phyloP scores from a whole-genome alignment of 2,113 vertebrate genomes.

The Coregonus clupeaformis region DNA sequence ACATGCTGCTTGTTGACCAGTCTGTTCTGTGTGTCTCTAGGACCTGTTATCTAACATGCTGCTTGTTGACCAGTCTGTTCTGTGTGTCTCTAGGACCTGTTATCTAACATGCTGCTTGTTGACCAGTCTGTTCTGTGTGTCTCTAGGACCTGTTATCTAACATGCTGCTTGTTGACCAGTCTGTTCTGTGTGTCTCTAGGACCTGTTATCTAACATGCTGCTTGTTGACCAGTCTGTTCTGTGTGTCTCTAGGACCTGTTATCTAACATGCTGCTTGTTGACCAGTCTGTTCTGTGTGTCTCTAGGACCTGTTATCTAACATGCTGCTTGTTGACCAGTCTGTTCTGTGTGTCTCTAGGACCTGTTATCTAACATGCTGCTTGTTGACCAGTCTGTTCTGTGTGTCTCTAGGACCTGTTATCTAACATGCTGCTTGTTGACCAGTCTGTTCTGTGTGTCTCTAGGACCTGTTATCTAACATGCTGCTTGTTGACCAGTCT shows the following conservation, averaged over 20 bases:
- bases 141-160: constrained; percentile 90
- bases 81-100: too few species aligned
- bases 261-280: constrained; percentile 96
- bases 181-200: too few species aligned
- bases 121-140: constrained; percentile 6
- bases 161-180: constrained; percentile 91
- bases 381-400: constrained; percentile 75
- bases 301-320: too few species aligned
- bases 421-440: too few species aligned
- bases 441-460: constrained; percentile 3
- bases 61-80: neutral
- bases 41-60: too few species aligned
- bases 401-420: too few species aligned
- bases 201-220: too few species aligned
- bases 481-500: constrained; percentile 88
- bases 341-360: constrained; percentile 74
- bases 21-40: too few species aligned
- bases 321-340: too few species aligned
- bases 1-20: constrained; percentile 92
- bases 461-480: constrained; percentile 93
- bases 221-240: neutral
- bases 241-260: constrained; percentile 83
- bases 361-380: constrained; percentile 95
- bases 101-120: too few species aligned
- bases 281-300: constrained; percentile 40